Base-by-base conservation (phyloP, 2,888 invertebrate genomes). In the Metalampra italica region DNA sequence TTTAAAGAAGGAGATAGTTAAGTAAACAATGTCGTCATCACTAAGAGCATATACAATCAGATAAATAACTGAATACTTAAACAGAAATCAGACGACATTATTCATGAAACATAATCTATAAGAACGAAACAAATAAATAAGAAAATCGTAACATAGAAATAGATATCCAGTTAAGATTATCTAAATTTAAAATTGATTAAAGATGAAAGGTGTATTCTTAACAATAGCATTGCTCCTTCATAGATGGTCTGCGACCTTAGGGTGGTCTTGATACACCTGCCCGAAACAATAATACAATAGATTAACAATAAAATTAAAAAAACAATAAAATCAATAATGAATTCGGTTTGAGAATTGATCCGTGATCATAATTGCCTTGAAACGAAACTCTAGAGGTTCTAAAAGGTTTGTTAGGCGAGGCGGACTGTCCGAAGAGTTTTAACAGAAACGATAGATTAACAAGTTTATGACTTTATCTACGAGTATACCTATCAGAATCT, bases 371-470 rank as follows among this genome's bases (percentile, higher is more conserved):
- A 39, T 29, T 42, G 42, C 29, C 42, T 42, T 29, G 42, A 29
- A 42, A 29, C n/a, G 9, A 42, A 36, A 36, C 7, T 36, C 1
- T 29, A 42, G n/a, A 39, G 12, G 9, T 32, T 32, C 8, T 3
- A 36, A 36, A 43, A 47, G 37, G 14, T 43, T 47, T 47, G 37
- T 43, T 36, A n/a, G 12, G n/a, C 22, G 22, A 41, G 41, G 39
- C 38, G 46, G 43, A 46, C n/a, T n/a, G 53, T 48, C 44, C 43
- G 36, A 22, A 49, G 52, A 45, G 38, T 53, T 49, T 45, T 44
- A 51, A 51, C 45, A 48, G 46, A 54, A 39, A 47, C 29, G 49
- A 49, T 49, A 50, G 41, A 41, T 49, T 32, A 37, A 2, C n/a
- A n/a, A n/a, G n/a, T n/a, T n/a, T n/a, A 3, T 22, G 22, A 22